Percentiles rank a stretch among this genome's conserved stretches.
These are phyloP conservation scores for Lutraria rhynchaena DNA, from an alignment of 1,140 invertebrate genomes.

Conservation along the genomic window DNA sequence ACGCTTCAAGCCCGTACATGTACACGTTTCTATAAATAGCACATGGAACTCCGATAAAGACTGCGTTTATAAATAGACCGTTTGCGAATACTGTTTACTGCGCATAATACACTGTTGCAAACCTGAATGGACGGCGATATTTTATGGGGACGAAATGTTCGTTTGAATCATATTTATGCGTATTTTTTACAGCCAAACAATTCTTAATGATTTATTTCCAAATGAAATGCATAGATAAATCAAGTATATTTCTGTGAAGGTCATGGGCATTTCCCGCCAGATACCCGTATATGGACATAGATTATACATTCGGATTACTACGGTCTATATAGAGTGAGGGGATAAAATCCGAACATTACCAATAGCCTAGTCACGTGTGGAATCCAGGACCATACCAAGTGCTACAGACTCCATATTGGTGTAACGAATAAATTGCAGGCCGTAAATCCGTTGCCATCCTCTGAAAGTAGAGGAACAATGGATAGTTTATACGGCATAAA, in stretches of 20 bases:
- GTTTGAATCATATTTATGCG: no score
- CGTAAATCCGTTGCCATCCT: constrained; percentile 82
- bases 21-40: constrained; percentile 48
- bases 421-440: constrained; percentile 75
- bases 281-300: constrained; percentile 58
- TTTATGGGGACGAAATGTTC: no score
- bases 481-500: constrained; percentile 96
- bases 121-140: not conserved
- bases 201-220: no score
- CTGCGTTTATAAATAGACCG: constrained; percentile 18
- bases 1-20: constrained; percentile 57
- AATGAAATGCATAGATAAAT: not conserved
- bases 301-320: constrained; percentile 46
- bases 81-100: not conserved
- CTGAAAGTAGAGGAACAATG: constrained; percentile 86
- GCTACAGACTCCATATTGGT: constrained; percentile 82
- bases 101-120: constrained; percentile 6
- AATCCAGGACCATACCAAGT: constrained; percentile 53
- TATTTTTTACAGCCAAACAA: no score
- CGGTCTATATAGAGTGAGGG: not conserved
- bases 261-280: constrained; percentile 58
- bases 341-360: constrained; percentile 27
- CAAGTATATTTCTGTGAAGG: constrained; percentile 36
- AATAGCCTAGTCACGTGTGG: constrained; percentile 48
- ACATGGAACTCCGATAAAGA: constrained; percentile 29